Evolutionary conservation across 1,140 invertebrate species (phyloP), one percentile per base, ranked within the genome.

Genomic region (Eupristina koningsbergeri): DNA sequence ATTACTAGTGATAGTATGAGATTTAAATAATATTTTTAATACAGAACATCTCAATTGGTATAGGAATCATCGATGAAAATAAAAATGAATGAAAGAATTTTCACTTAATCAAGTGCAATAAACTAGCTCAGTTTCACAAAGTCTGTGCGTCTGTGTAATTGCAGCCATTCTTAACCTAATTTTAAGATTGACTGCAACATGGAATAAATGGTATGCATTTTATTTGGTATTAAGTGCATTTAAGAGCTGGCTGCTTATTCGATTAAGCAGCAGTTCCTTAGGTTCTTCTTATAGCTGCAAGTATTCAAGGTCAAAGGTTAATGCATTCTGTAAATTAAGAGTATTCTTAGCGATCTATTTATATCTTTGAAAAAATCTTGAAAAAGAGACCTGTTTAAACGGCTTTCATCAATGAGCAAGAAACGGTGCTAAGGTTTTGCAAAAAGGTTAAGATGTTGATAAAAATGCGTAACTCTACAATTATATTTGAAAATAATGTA

Each of bases 281-380:
- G 13, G 64, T 34, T 69, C 13, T 7, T 39, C 15, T 69, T 39
- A 26, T 5, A 15, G 64, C 31, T 22, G 34, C 15, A 36, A 22
- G 13, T 69, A 8, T 39, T 19, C 64, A 69, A 69, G 64, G 64
- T 69, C 64, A 39, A 69, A 69, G 64, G 64, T 39, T 67, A 39
- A 69, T 69, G 64, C 64, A 39, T 69, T 36, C 34, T 22, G 34
- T 39, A 39, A 69, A 69, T 69, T 69, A 39, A 69, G 64, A 69
- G 34, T 69, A 69, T 69, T 69, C 34, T 39, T 69, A 39, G 34
- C 34, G n/a, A 15, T 69, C 13, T 69, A 69, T 69, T 69, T 39
- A 69, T 69, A 69, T 22, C 34, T 69, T 5, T 39, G 64, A 39
- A 39, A 69, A 36, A 69, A 69, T 31, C 1, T n/a, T 34, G 15